Percentiles rank a stretch among this genome's conserved stretches.
Conservation (phyloP, 2,797 vertebrate genomes). For the Rhinella marina region DNA sequence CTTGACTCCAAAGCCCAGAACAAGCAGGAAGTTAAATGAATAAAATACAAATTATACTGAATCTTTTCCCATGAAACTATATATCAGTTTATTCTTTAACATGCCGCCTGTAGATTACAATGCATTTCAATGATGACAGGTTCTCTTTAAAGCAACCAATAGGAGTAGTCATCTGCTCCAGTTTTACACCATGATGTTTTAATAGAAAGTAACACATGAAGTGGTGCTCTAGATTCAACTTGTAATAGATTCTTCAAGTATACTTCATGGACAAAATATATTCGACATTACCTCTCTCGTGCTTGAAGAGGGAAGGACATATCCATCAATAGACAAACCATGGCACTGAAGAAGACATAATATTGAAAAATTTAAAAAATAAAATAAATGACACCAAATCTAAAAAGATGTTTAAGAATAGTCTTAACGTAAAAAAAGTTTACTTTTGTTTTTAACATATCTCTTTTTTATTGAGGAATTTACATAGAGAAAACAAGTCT, state of each 20-base stretch:
- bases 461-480: too few relatives aligned
- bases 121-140: too few relatives aligned
- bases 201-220: not conserved
- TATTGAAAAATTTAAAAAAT: not conserved
- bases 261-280: slow-evolving; percentile 10
- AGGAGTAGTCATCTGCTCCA: not conserved
- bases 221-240: too few relatives aligned
- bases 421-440: too few relatives aligned
- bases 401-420: not conserved
- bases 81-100: too few relatives aligned
- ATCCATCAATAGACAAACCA: slow-evolving; percentile 95
- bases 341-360: slow-evolving; percentile 81
- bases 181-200: not conserved
- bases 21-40: too few relatives aligned
- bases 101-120: too few relatives aligned
- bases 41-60: too few relatives aligned
- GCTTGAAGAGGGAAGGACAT: slow-evolving; percentile 93
- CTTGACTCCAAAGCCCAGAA: not conserved
- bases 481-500: too few relatives aligned
- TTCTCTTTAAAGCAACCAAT: not conserved
- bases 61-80: too few relatives aligned
- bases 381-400: slow-evolving; percentile 27
- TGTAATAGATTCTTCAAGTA: not conserved
- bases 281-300: slow-evolving; percentile 87
- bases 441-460: too few relatives aligned